phyloP scores from a whole-genome alignment of 2,888 invertebrate genomes.

The Drosophila phalerata region DNA sequence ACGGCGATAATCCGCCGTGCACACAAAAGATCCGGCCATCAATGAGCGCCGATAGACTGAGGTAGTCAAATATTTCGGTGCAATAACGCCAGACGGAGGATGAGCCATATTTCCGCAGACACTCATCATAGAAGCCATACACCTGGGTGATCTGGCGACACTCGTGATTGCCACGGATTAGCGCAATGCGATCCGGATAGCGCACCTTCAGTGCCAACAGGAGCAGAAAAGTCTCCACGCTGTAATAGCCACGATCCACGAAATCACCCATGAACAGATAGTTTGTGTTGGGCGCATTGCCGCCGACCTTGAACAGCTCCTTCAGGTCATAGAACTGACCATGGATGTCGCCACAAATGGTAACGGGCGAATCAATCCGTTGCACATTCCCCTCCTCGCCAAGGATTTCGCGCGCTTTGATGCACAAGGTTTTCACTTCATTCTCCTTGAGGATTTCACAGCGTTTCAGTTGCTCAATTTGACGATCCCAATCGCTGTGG shows the following conservation, averaged over 20 bases:
- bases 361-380: conserved; percentile 99
- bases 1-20: conserved; percentile 99
- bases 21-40: conserved; percentile 99
- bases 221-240: conserved; percentile 98
- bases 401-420: conserved; percentile 99
- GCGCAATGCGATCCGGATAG: conserved; percentile 99
- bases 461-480: conserved; percentile 98
- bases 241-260: conserved; percentile 99
- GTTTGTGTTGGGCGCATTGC: conserved; percentile 99
- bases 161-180: conserved; percentile 99
- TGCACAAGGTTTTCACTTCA: conserved; percentile 99
- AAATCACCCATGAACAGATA: conserved; percentile 99
- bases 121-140: conserved; percentile 99
- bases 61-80: conserved; percentile 99
- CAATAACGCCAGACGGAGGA: conserved; percentile 99
- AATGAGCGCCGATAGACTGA: conserved; percentile 98
- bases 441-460: conserved; percentile 99
- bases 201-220: conserved; percentile 98
- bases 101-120: conserved; percentile 98
- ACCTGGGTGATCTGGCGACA: conserved; percentile 99
- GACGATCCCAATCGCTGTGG: conserved; percentile 95
- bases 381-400: conserved; percentile 99
- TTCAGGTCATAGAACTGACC: conserved; percentile 99
- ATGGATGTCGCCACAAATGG: conserved; percentile 99
- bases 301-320: conserved; percentile 98